Base-by-base conservation (phyloP, 2,113 vertebrate species). In the Rallus limicola region DNA sequence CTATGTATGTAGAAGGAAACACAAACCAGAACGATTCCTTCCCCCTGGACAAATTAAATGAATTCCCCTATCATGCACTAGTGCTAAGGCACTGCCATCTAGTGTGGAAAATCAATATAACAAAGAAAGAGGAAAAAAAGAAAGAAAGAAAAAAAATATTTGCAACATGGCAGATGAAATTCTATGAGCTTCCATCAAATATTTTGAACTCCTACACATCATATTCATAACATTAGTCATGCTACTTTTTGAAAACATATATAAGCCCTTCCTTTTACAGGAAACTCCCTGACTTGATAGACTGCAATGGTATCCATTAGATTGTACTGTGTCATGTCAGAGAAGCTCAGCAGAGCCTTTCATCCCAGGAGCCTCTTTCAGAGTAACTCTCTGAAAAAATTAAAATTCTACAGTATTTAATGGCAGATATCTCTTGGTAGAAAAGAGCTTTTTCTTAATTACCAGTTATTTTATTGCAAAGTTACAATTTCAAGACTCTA, bases 21-120 rank as follows among this genome's bases (percentile, higher is more conserved):
- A 79, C 50, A 34, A 91, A 95, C 85, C 65, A 83, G 82, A 83
- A 94, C 53, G 48, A 88, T 91, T 71, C 91, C 38, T 60, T 18
- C 58, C 69, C 29, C 42, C 59, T 5, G 23, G 78, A 93, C 63
- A 95, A 95, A 95, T 67, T 64, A 86, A 86, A 90, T 89, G 65
- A 91, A 94, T 56, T 95, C 93, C 82, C 86, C 77, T 90, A 64
- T 58, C 68, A 71, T 17, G 52, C 33, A 95, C 91, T 86, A 91
- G 40, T 94, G 95, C 95, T 97, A 86, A 95, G 75, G 86, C 89
- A 95, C 92, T 97, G 97, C 96, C 96, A 97, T 94, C 96, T 96
- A 97, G 97, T 64, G 96, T 95, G 71, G 65, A 84, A 96, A 97
- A 95, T 81, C 72, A 87, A 84, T 91, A 95, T 88, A 94, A 93